Evolutionary conservation across 2,113 vertebrate species (phyloP).

Genomic region (Ctenomys sociabilis): DNA sequence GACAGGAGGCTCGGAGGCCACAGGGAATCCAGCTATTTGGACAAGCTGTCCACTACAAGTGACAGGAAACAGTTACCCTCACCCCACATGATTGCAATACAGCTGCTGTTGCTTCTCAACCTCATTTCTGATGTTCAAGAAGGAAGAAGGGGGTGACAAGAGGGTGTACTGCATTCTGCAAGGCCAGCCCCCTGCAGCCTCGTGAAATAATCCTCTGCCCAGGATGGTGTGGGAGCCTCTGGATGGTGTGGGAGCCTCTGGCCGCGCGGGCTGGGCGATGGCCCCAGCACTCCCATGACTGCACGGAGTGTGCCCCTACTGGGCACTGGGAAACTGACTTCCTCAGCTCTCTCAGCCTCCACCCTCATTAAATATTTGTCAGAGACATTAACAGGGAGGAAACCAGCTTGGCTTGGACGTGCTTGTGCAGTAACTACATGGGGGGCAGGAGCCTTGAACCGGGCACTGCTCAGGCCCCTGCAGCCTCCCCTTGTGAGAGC

Average conservation of each 20-base stretch:
- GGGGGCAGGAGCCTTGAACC: neutral
- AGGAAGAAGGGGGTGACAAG: neutral
- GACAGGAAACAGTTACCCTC: no score
- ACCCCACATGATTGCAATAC: fast-evolving
- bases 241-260: fast-evolving
- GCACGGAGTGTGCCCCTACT: fast-evolving
- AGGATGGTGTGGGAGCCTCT: neutral
- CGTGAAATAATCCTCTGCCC: neutral
- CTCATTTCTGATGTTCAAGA: neutral
- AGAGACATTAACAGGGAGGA: neutral
- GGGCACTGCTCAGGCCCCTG: no score
- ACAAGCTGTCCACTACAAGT: fast-evolving
- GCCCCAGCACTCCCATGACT: neutral
- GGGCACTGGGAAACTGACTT: neutral
- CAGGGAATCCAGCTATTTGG: fast-evolving
- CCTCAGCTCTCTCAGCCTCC: neutral
- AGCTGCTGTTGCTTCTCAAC: neutral
- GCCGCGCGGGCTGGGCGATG: neutral
- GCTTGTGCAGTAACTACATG: neutral
- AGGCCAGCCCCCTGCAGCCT: neutral
- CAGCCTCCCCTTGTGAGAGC: neutral
- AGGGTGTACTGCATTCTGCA: no score
- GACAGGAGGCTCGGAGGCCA: neutral
- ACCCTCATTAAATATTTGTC: slow-evolving; percentile 38
- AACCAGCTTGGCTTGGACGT: neutral